Conservation (phyloP, 2,888 invertebrate genomes). For the Ceraclea dissimilis region DNA sequence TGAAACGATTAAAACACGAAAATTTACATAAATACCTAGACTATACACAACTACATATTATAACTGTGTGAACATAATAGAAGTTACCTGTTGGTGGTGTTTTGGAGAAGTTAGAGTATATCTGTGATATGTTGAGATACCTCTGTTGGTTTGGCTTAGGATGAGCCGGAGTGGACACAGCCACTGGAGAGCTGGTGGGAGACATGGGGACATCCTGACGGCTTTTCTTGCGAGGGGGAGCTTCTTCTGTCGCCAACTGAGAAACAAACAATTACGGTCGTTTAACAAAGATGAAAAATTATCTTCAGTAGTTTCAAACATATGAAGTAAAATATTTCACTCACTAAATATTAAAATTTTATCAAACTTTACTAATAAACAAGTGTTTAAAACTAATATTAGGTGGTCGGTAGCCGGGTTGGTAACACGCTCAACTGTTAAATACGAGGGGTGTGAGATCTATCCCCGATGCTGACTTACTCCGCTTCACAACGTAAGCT, state of each 20-base stretch:
- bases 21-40: constrained; percentile 1
- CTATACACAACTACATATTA: constrained; percentile 14
- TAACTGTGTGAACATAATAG: neutral
- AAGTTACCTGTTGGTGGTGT: constrained; percentile 28
- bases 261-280: neutral
- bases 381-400: too few relatives aligned
- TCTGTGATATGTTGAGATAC: constrained; percentile 44
- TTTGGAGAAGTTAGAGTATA: constrained; percentile 46
- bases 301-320: too few relatives aligned
- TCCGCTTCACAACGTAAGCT: too few relatives aligned
- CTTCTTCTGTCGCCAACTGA: constrained; percentile 32
- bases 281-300: neutral
- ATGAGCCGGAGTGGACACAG: constrained; percentile 37
- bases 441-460: too few relatives aligned
- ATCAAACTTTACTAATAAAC: too few relatives aligned
- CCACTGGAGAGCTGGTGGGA: constrained; percentile 34
- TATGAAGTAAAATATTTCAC: too few relatives aligned
- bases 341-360: too few relatives aligned
- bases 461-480: too few relatives aligned
- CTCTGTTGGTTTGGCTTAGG: constrained; percentile 44
- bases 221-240: constrained; percentile 42
- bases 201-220: constrained; percentile 35
- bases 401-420: too few relatives aligned
- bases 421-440: too few relatives aligned
- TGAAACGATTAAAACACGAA: constrained; percentile 28